These are phyloP conservation scores for Uria lomvia DNA, from an alignment of 2,113 vertebrate species.

Conservation along the genomic window DNA sequence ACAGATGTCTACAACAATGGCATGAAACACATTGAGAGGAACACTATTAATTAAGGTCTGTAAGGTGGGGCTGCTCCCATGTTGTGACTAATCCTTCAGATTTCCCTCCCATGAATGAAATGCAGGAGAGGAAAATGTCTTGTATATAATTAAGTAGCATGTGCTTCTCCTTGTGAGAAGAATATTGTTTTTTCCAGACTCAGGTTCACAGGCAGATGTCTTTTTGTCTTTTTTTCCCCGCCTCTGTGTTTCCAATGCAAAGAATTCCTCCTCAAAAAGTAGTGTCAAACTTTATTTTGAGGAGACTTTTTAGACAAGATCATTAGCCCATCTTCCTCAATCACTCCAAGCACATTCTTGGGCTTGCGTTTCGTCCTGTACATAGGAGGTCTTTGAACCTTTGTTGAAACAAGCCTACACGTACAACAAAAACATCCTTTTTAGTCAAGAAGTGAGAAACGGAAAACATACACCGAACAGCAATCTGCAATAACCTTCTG, in stretches of 20 bases:
- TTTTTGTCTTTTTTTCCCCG: accelerated
- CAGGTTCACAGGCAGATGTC: not conserved
- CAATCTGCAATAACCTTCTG: not conserved
- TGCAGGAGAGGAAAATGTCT: not conserved
- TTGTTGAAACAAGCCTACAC: not conserved
- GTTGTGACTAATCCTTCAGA: not conserved
- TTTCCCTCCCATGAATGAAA: not conserved
- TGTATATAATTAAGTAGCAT: not conserved
- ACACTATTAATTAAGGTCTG: not conserved
- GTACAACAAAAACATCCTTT: constrained; percentile 48
- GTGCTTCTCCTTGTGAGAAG: not conserved
- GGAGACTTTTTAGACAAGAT: not conserved
- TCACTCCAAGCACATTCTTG: not conserved
- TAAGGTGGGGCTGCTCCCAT: not conserved
- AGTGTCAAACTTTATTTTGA: not conserved
- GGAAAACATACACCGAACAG: not conserved
- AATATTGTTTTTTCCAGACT: not conserved
- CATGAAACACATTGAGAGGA: not conserved
- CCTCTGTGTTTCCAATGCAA: not conserved
- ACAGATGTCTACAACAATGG: not conserved
- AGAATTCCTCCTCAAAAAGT: not conserved
- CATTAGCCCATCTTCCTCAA: not conserved
- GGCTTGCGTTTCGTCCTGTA: constrained; percentile 23
- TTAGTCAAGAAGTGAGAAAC: constrained; percentile 30
- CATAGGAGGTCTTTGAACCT: constrained; percentile 42